These are phyloP conservation scores for Lonchura striata DNA, from an alignment of 2,113 vertebrate genomes.

Conservation along the genomic window DNA sequence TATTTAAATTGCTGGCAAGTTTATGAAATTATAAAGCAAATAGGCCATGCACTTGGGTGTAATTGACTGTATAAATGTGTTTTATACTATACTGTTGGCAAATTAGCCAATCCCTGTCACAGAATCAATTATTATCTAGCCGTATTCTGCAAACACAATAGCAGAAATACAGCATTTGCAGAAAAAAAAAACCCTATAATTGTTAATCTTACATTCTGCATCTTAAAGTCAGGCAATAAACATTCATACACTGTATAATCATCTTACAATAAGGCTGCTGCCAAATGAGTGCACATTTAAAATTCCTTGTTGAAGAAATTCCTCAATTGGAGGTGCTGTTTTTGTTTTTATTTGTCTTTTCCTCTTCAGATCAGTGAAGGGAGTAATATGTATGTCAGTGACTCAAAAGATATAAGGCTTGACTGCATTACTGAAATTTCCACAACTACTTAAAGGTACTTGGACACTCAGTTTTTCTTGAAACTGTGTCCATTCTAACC, in stretches of 20 bases:
- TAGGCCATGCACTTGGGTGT: conserved; percentile 85
- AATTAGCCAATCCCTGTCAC: conserved; percentile 83
- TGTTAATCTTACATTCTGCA: conserved; percentile 73
- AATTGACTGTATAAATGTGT: conserved; percentile 89
- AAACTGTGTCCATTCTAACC: not conserved
- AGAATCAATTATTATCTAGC: conserved; percentile 83
- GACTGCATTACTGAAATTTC: not conserved
- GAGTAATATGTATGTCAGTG: conserved; percentile 29
- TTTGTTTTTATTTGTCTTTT: conserved; percentile 67
- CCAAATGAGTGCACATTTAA: conserved; percentile 71
- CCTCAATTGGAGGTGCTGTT: not conserved
- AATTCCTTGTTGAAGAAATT: conserved; percentile 63
- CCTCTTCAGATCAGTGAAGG: conserved; percentile 51
- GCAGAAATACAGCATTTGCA: conserved; percentile 76
- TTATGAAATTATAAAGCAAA: conserved; percentile 91
- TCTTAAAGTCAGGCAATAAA: conserved; percentile 75
- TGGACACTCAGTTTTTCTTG: not conserved
- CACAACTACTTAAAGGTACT: not conserved
- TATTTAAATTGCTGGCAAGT: conserved; percentile 89
- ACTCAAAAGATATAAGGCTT: not conserved
- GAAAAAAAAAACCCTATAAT: not conserved
- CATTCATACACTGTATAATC: conserved; percentile 71
- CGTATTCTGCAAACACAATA: conserved; percentile 77
- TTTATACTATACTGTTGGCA: conserved; percentile 84
- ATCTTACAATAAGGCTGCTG: conserved; percentile 63